Base-by-base conservation (phyloP, 2,797 vertebrate genomes). In the Nannoperca australis region DNA sequence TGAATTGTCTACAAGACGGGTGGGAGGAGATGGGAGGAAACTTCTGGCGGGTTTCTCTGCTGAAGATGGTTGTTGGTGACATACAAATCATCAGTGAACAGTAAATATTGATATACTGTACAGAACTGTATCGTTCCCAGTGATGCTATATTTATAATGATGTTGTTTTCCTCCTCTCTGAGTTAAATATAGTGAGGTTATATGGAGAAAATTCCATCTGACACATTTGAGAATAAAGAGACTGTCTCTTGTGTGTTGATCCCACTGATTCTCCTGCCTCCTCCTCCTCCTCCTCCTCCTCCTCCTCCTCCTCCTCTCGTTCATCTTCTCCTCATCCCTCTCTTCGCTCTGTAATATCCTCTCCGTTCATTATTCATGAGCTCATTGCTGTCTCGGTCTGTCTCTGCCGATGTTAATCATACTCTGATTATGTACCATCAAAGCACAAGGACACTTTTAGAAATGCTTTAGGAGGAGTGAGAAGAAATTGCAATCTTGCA, bases 291-390 rank as follows among this genome's bases (percentile, higher is more conserved):
- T 50, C 22, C 32, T 54, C 53, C 58, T 79, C 50, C 47, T 75
- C 55, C 60, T 76, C 53, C 42, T 50, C n/a, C 42, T 50, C 22
- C 12, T 60, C 12, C 36, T 50, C 22, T 18, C 44, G 17, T 40
- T 66, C 50, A n/a, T 60, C 42, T 17, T 51, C 32, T 54, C 53
- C 58, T 79, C 50, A 51, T 75, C 70, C 62, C 8, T 56, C 64
- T 59, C 20, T 75, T 76, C 27, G 9, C 61, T 51, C 65, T 72
- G 69, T 70, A 53, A 75, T 72, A 82, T 84, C 45, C n/a, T 70
- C 54, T 85, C 40, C 72, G 51, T 89, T 78, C 73, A 85, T 91
- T 87, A 91, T 91, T 91, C 79, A 92, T 89, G 79, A 79, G 67
- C 68, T 80, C 51, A 18, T 78, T 24, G 50, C 80, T 53, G 56